Percentiles rank a stretch among this genome's conserved stretches.
Conservation (phyloP, 2,113 vertebrate genomes). For the Anolis sagrei region DNA sequence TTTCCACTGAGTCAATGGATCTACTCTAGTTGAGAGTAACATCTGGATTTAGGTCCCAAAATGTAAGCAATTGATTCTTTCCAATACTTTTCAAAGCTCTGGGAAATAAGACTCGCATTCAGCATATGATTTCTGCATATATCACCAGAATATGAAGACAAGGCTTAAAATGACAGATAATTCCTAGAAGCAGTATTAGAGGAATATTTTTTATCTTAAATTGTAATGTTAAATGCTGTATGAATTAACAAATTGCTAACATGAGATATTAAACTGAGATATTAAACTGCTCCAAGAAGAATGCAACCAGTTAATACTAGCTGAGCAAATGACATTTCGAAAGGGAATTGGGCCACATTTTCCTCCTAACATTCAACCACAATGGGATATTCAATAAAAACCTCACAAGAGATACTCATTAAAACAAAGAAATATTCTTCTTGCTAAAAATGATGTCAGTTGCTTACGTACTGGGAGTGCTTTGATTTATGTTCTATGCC, state of each 20-base stretch:
- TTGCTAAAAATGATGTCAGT: neutral
- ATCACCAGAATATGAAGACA: neutral
- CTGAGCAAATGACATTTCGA: neutral
- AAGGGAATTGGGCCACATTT: neutral
- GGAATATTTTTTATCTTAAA: neutral
- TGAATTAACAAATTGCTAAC: neutral
- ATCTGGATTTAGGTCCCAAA: neutral
- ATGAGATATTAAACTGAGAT: neutral
- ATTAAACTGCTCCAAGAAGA: neutral
- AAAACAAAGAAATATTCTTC: neutral
- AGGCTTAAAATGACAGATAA: neutral
- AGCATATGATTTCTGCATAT: neutral
- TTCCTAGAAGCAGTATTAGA: slow-evolving; percentile 1
- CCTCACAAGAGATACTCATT: neutral
- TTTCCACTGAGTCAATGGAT: no score
- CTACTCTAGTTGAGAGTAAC: no score
- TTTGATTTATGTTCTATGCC: neutral
- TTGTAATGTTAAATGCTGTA: slow-evolving; percentile 7
- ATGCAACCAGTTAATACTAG: neutral
- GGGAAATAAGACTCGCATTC: slow-evolving; percentile 29
- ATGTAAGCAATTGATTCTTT: neutral
- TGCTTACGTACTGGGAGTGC: neutral
- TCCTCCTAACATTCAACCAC: neutral
- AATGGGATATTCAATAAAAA: neutral
- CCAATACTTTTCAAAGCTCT: neutral